Conservation (phyloP, 2,113 vertebrate genomes). For the Oncorhynchus mykiss region DNA sequence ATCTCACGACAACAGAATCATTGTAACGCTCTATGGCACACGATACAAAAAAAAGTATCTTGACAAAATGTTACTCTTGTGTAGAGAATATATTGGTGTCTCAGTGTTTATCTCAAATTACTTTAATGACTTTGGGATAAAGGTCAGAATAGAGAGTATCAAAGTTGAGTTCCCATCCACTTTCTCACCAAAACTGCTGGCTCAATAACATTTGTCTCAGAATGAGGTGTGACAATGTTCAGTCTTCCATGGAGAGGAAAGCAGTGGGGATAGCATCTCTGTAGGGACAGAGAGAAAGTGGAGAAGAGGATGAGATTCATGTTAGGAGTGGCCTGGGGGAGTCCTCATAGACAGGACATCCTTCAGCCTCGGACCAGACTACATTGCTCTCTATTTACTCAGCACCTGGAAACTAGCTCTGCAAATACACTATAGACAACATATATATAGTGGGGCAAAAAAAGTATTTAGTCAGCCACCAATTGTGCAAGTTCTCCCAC, state of each 20-base stretch:
- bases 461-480: too few species aligned
- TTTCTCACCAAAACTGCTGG: not conserved
- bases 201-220: not conserved
- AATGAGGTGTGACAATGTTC: not conserved
- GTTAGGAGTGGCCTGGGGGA: not conserved
- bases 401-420: not conserved
- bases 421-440: not conserved
- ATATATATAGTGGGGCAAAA: too few species aligned
- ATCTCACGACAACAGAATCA: not conserved
- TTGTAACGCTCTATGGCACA: too few species aligned
- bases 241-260: not conserved
- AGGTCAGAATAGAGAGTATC: too few species aligned
- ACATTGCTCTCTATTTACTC: not conserved
- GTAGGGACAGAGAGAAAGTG: not conserved
- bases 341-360: not conserved
- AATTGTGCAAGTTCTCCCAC: too few species aligned
- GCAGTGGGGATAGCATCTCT: not conserved
- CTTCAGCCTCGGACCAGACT: not conserved
- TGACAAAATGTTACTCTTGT: too few species aligned
- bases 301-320: not conserved
- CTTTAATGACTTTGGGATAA: too few species aligned
- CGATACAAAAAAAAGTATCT: too few species aligned
- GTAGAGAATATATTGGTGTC: too few species aligned
- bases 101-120: too few species aligned
- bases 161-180: not conserved